phyloP scores from a whole-genome alignment of 1,140 invertebrate species.

The Cheumatopsyche charites region DNA sequence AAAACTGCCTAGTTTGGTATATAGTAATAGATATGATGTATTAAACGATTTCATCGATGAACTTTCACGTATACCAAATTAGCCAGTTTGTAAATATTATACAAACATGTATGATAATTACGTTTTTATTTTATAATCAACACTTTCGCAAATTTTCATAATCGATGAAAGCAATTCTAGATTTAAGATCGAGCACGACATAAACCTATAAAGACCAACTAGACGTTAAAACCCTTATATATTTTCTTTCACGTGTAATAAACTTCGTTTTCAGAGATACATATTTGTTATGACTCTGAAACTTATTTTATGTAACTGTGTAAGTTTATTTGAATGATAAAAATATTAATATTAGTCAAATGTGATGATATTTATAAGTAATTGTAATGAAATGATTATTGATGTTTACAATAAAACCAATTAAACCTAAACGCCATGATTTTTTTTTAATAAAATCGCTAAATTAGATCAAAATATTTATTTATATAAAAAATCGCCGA shows the following conservation, averaged over 20 bases:
- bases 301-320: not conserved
- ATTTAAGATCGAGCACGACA: too few relatives aligned
- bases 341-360: conserved; percentile 25
- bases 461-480: too few relatives aligned
- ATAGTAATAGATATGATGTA: too few relatives aligned
- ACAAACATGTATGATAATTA: not conserved
- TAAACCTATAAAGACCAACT: conserved; percentile 1
- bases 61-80: too few relatives aligned
- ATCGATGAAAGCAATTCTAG: not conserved
- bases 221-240: not conserved
- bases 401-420: conserved; percentile 31
- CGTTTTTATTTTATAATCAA: not conserved
- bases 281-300: too few relatives aligned
- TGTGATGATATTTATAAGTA: conserved; percentile 31
- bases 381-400: conserved; percentile 28
- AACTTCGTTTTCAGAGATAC: too few relatives aligned
- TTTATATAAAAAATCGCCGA: not conserved
- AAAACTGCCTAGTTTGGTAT: too few relatives aligned
- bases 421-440: not conserved
- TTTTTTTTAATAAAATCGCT: too few relatives aligned
- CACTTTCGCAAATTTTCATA: not conserved
- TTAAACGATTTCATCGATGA: too few relatives aligned
- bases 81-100: too few relatives aligned
- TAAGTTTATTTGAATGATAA: not conserved
- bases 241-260: not conserved